phyloP scores from a whole-genome alignment of 2,797 vertebrate species.

The Squalus acanthias region DNA sequence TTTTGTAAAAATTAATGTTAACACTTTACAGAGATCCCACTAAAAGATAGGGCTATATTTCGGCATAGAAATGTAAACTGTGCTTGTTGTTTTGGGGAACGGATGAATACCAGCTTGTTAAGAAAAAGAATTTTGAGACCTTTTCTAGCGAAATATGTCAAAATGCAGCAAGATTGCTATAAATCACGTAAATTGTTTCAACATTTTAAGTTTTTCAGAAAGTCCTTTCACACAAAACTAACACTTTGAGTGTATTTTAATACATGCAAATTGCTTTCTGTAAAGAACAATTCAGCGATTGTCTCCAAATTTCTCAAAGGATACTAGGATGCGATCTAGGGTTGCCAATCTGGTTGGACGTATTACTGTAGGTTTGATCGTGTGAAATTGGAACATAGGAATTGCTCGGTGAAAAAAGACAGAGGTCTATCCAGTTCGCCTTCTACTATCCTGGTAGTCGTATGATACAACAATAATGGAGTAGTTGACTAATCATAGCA shows the following conservation, averaged over 20 bases:
- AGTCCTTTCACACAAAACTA: neutral
- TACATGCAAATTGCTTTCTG: neutral
- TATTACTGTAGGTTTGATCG: neutral
- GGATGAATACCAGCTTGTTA: neutral
- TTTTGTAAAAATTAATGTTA: neutral
- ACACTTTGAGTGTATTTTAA: neutral
- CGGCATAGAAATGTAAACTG: neutral
- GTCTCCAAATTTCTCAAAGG: neutral
- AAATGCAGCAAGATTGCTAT: neutral
- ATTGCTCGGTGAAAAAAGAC: neutral
- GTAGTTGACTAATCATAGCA: neutral
- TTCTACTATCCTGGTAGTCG: neutral
- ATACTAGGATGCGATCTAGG: neutral
- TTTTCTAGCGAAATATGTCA: neutral
- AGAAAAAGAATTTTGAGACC: neutral
- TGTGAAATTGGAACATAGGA: neutral
- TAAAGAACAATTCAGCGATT: neutral
- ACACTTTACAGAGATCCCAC: neutral
- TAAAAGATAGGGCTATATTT: neutral
- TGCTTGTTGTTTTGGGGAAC: neutral
- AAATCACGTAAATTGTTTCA: neutral
- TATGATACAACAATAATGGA: neutral
- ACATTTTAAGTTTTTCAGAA: neutral
- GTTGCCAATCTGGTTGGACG: neutral
- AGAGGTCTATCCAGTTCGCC: neutral